A percentile compares a stretch with the other conserved stretches of the same genome.
These are phyloP conservation scores for Hylaeus anthracinus DNA, from an alignment of 1,140 invertebrate species.

Conservation along the genomic window DNA sequence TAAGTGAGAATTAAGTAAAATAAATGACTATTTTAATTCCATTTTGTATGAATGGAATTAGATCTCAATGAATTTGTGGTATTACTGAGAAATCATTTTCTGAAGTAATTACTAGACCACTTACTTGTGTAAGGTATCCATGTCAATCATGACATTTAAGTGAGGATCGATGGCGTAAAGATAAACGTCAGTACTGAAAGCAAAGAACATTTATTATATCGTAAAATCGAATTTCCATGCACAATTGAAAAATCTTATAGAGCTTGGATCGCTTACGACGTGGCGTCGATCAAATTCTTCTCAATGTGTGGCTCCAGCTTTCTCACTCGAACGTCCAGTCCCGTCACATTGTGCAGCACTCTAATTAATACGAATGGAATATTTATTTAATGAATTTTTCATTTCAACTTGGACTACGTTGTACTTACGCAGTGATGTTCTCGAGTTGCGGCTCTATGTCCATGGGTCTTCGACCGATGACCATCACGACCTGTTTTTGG, in stretches of 20 bases:
- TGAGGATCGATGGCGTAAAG: constrained; percentile 91
- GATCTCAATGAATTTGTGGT: too few species aligned
- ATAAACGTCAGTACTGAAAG: constrained; percentile 90
- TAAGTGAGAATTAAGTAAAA: too few species aligned
- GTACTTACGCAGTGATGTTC: constrained; percentile 85
- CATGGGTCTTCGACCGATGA: constrained; percentile 87
- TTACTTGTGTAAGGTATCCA: constrained; percentile 89
- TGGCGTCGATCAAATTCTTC: constrained; percentile 82
- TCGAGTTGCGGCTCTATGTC: constrained; percentile 87
- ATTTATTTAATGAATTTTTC: too few species aligned
- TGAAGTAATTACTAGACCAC: background rate
- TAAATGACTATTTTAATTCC: too few species aligned
- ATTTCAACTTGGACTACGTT: background rate
- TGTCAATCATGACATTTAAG: constrained; percentile 90
- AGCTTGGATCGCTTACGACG: constrained; percentile 84
- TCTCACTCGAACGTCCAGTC: constrained; percentile 88
- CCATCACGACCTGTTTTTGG: constrained; percentile 89
- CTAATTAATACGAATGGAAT: constrained; percentile 67
- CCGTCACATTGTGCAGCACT: constrained; percentile 86
- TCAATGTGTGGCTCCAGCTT: constrained; percentile 88
- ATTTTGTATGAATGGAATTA: too few species aligned
- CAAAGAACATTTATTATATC: constrained; percentile 1
- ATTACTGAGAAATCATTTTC: too few species aligned
- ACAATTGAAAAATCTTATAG: background rate
- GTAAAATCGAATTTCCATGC: too few species aligned